Evolutionary conservation across 2,113 vertebrate species (phyloP).

Genomic region (Reinhardtius hippoglossoides): DNA sequence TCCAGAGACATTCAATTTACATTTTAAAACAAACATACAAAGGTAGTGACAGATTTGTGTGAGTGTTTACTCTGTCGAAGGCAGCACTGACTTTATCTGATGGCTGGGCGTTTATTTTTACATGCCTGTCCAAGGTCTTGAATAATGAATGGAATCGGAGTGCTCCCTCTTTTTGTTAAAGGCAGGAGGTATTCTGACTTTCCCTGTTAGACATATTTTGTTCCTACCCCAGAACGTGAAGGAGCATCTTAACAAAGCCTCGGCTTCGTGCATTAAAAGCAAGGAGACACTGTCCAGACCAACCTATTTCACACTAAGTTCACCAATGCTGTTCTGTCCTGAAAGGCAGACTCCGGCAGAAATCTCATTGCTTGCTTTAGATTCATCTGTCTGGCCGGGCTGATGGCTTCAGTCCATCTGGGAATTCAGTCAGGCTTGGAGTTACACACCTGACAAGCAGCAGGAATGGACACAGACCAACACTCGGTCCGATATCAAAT

Average conservation of each 20-base stretch:
- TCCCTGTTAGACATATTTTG: constrained; percentile 59
- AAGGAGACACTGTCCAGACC: constrained; percentile 55
- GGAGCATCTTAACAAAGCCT: constrained; percentile 57
- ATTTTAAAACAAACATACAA: constrained; percentile 41
- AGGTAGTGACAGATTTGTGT: constrained; percentile 67
- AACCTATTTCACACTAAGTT: constrained; percentile 59
- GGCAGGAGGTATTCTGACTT: constrained; percentile 62
- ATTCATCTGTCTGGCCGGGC: constrained; percentile 61
- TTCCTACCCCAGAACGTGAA: constrained; percentile 62
- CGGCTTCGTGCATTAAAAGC: constrained; percentile 50
- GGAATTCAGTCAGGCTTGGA: constrained; percentile 68
- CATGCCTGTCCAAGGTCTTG: constrained; percentile 55
- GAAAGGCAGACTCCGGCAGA: constrained; percentile 52
- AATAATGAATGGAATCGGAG: constrained; percentile 71
- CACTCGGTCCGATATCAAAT: constrained; percentile 57
- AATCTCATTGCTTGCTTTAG: constrained; percentile 67
- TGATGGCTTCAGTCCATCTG: constrained; percentile 72
- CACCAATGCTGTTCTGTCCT: constrained; percentile 43
- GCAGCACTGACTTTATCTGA: constrained; percentile 69
- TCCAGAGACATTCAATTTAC: constrained; percentile 34
- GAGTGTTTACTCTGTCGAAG: constrained; percentile 68
- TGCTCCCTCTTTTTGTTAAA: constrained; percentile 65
- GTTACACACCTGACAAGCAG: constrained; percentile 72
- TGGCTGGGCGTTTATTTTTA: constrained; percentile 55
- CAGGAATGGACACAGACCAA: constrained; percentile 64